Conservation (phyloP, 2,113 vertebrate genomes). For the Saccopteryx bilineata region DNA sequence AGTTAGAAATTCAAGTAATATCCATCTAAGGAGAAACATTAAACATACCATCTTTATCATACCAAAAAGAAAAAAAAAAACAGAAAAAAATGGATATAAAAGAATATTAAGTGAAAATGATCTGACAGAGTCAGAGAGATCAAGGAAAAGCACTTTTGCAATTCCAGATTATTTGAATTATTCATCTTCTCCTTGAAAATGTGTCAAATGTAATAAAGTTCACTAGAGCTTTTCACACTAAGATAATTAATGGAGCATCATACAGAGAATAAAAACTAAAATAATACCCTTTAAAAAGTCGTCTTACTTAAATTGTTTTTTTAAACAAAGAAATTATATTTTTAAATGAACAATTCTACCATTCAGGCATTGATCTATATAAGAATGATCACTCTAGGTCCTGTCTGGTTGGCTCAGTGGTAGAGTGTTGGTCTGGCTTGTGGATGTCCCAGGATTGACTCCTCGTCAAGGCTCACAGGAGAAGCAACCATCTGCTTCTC, state of each 20-base stretch:
- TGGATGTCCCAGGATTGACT: no score
- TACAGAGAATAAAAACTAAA: not conserved
- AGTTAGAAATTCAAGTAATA: constrained; percentile 22
- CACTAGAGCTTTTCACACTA: not conserved
- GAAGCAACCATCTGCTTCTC: no score
- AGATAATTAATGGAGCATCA: constrained; percentile 28
- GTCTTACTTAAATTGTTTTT: not conserved
- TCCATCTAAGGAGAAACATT: not conserved
- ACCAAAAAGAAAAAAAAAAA: not conserved
- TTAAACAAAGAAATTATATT: constrained; percentile 5
- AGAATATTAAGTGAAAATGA: constrained; percentile 51
- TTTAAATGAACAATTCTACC: constrained; percentile 14
- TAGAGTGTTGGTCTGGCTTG: no score
- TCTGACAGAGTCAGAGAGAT: constrained; percentile 14
- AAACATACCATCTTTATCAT: not conserved
- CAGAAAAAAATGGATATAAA: not conserved
- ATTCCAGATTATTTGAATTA: constrained; percentile 54
- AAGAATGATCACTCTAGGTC: not conserved
- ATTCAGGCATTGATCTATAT: not conserved
- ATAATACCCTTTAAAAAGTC: not conserved
- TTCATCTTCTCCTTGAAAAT: constrained; percentile 67
- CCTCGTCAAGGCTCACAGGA: no score
- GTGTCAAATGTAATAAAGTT: constrained; percentile 50
- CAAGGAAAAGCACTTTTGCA: constrained; percentile 8
- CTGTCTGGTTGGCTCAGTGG: no score